These are phyloP conservation scores for Morinoia aosen DNA, from an alignment of 2,888 invertebrate genomes.

Conservation along the genomic window DNA sequence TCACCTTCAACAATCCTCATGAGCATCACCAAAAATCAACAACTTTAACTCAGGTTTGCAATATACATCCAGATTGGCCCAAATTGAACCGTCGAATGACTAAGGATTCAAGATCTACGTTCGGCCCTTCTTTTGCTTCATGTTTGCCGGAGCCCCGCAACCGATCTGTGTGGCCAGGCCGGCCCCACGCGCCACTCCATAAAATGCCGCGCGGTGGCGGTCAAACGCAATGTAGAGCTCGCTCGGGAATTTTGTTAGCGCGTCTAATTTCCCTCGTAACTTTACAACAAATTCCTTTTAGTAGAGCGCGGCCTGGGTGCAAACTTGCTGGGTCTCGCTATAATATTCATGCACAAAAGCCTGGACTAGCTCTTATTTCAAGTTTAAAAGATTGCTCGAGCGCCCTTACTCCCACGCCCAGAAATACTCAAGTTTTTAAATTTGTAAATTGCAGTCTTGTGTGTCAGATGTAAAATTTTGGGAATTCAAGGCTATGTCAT, in stretches of 20 bases:
- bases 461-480: not conserved
- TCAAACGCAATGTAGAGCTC: not conserved
- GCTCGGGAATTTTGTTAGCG: not conserved
- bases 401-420: not conserved
- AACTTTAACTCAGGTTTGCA: not conserved
- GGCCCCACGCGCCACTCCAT: not conserved
- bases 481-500: not conserved
- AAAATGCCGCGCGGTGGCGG: not conserved
- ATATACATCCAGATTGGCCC: not conserved
- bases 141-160: not conserved
- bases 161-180: not conserved
- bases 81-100: not conserved
- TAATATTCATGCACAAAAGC: not conserved
- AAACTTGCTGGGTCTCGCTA: not conserved
- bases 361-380: not conserved
- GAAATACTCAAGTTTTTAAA: not conserved
- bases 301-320: not conserved
- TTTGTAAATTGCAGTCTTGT: not conserved
- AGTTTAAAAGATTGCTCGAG: not conserved
- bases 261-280: conserved; percentile 1
- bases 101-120: not conserved
- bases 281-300: conserved; percentile 4
- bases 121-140: not conserved
- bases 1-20: not conserved
- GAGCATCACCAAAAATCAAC: not conserved